phyloP scores from a whole-genome alignment of 2,113 vertebrate species.

The Stictonetta naevosa region DNA sequence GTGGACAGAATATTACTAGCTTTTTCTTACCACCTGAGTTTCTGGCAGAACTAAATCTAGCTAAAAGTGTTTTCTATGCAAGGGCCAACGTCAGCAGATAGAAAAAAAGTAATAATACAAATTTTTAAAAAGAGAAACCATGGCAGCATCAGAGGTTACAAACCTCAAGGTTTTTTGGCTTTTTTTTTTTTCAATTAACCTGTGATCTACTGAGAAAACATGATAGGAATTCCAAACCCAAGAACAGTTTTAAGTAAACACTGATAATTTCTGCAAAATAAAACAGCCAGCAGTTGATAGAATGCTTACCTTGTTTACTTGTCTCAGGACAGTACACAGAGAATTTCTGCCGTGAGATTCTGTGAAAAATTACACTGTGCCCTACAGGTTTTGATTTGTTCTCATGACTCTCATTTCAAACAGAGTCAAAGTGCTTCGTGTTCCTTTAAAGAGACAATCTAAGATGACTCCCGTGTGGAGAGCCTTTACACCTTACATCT shows the following conservation, averaged over 20 bases:
- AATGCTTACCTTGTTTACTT: background rate
- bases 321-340: background rate
- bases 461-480: background rate
- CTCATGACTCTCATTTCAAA: background rate
- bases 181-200: background rate
- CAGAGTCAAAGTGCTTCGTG: background rate
- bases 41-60: background rate
- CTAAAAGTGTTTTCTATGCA: background rate
- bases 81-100: background rate
- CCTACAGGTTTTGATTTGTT: background rate
- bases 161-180: background rate
- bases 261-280: background rate
- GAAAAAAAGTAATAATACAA: background rate
- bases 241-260: background rate
- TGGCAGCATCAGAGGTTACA: conserved; percentile 34
- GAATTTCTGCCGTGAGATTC: background rate
- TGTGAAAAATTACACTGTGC: background rate
- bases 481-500: background rate
- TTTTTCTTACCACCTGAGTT: background rate
- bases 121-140: background rate
- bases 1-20: background rate
- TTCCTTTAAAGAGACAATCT: background rate
- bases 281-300: background rate
- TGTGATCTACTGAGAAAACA: background rate
- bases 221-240: background rate